phyloP scores from a whole-genome alignment of 2,888 invertebrate species.

The Apodemia zela region DNA sequence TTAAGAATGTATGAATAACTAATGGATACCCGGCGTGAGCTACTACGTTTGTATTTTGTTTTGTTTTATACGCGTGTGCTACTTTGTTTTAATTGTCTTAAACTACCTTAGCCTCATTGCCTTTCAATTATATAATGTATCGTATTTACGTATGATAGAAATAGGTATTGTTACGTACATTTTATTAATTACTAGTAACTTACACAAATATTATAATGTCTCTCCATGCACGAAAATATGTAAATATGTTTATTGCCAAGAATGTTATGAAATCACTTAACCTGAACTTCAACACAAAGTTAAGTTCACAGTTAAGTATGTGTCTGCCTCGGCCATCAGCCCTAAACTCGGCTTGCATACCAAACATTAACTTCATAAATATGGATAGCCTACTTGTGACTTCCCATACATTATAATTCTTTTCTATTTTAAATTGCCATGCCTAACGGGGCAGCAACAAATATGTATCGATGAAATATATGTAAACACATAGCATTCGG shows the following conservation, averaged over 20 bases:
- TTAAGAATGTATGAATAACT: too few species aligned
- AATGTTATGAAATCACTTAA: background rate
- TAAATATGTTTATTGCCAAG: background rate
- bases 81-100: too few species aligned
- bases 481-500: too few species aligned
- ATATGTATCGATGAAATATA: background rate
- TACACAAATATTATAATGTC: too few species aligned
- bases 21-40: too few species aligned
- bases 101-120: too few species aligned
- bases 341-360: constrained; percentile 58
- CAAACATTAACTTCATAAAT: constrained; percentile 59
- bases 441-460: background rate
- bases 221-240: background rate
- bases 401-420: constrained; percentile 44
- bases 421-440: constrained; percentile 12
- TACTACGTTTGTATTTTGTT: too few species aligned
- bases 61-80: too few species aligned
- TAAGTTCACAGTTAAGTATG: constrained; percentile 18
- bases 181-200: background rate
- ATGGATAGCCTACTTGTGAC: constrained; percentile 56
- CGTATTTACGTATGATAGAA: too few species aligned
- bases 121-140: too few species aligned
- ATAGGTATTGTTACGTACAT: background rate
- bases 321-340: constrained; percentile 54
- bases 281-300: constrained; percentile 2